These are phyloP conservation scores for Stenurella melanura DNA, from an alignment of 2,888 invertebrate genomes.

Conservation along the genomic window DNA sequence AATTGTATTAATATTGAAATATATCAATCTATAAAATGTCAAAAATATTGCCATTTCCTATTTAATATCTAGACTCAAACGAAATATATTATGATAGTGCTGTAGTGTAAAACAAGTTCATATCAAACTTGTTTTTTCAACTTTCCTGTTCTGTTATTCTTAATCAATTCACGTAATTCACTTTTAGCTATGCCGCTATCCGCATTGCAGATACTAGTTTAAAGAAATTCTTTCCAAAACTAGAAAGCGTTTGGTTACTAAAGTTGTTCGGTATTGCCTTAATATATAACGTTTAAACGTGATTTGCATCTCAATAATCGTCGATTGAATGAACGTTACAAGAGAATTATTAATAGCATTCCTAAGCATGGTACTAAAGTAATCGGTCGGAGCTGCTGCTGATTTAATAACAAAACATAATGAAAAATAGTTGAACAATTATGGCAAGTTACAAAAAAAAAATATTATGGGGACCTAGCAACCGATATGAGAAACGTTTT, in stretches of 20 bases:
- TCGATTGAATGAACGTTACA: neutral
- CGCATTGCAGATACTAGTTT: neutral
- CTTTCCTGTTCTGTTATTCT: constrained; percentile 7
- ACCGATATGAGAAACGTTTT: too few species aligned
- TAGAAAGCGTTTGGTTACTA: neutral
- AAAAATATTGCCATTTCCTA: too few species aligned
- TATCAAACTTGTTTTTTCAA: constrained; percentile 1
- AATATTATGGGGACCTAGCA: too few species aligned
- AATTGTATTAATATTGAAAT: too few species aligned
- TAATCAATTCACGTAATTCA: constrained; percentile 7
- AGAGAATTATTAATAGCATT: neutral
- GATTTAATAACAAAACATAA: too few species aligned
- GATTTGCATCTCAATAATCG: neutral
- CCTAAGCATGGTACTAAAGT: too few species aligned
- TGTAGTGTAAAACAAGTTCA: neutral
- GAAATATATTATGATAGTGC: neutral
- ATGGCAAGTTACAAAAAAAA: too few species aligned
- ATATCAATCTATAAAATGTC: too few species aligned
- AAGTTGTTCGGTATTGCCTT: neutral
- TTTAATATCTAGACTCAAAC: neutral
- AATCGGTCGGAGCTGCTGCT: too few species aligned
- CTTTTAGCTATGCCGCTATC: constrained; percentile 4
- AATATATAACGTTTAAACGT: neutral
- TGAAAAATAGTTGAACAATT: too few species aligned
- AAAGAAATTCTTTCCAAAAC: constrained; percentile 7